These are phyloP conservation scores for Stomatorhinus ivindoensis DNA, from an alignment of 2,113 vertebrate species.

Conservation along the genomic window DNA sequence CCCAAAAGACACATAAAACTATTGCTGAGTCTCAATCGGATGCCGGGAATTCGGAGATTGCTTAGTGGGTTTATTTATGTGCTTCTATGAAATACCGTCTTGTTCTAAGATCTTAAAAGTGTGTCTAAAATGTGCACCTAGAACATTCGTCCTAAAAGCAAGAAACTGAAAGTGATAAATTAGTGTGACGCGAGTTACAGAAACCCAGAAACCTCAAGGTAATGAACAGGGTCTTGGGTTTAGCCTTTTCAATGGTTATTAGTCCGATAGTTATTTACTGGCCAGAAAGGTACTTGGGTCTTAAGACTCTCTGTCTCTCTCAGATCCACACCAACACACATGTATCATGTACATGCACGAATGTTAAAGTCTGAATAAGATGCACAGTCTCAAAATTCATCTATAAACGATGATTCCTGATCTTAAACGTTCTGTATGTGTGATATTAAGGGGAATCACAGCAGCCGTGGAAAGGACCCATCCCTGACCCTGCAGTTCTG, in stretches of 20 bases:
- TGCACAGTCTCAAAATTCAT: background rate
- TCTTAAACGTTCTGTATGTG: background rate
- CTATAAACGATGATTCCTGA: background rate
- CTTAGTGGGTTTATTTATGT: background rate
- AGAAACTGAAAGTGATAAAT: background rate
- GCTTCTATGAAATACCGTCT: background rate
- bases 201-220: conserved; percentile 36
- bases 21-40: background rate
- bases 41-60: background rate
- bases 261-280: conserved; percentile 25
- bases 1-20: background rate
- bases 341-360: background rate
- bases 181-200: conserved; percentile 11
- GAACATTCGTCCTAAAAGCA: background rate
- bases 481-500: background rate
- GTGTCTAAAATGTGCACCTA: conserved; percentile 12
- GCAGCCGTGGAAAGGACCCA: background rate
- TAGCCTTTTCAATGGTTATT: conserved; percentile 27
- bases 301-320: conserved; percentile 32
- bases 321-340: background rate
- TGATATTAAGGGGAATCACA: background rate
- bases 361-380: background rate
- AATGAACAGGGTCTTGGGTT: conserved; percentile 33
- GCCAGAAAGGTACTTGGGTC: conserved; percentile 34
- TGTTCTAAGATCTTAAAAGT: background rate